Percentiles rank a stretch among this genome's conserved stretches.
Conservation (phyloP, 2,113 vertebrate species). For the Erpornis zantholeuca region DNA sequence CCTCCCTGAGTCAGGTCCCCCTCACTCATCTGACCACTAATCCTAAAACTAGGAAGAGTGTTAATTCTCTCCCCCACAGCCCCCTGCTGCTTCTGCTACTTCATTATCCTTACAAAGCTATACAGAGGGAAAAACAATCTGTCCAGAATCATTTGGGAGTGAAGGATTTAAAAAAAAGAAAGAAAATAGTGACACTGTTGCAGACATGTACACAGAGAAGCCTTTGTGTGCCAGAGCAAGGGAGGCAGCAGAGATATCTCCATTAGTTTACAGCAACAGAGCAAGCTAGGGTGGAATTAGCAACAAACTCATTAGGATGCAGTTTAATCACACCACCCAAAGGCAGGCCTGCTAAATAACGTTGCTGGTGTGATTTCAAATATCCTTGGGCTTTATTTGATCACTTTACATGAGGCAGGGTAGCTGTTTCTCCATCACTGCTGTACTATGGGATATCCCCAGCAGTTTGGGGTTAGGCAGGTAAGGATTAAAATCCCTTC, state of each 20-base stretch:
- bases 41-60: background rate
- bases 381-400: background rate
- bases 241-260: conserved; percentile 55
- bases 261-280: background rate
- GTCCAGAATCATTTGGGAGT: background rate
- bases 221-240: conserved; percentile 23
- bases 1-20: too few relatives aligned
- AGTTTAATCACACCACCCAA: background rate
- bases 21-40: background rate
- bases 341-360: background rate
- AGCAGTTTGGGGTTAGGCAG: background rate
- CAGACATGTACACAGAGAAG: background rate
- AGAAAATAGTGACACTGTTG: conserved; percentile 4
- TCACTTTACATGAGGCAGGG: background rate
- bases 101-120: background rate
- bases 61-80: background rate
- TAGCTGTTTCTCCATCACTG: background rate
- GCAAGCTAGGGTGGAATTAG: background rate
- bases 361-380: background rate
- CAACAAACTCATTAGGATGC: conserved; percentile 2
- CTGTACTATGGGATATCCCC: background rate
- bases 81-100: background rate
- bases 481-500: background rate
- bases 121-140: background rate
- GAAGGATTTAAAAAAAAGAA: background rate